phyloP scores from a whole-genome alignment of 2,797 vertebrate genomes.

The Alfaro cultratus region DNA sequence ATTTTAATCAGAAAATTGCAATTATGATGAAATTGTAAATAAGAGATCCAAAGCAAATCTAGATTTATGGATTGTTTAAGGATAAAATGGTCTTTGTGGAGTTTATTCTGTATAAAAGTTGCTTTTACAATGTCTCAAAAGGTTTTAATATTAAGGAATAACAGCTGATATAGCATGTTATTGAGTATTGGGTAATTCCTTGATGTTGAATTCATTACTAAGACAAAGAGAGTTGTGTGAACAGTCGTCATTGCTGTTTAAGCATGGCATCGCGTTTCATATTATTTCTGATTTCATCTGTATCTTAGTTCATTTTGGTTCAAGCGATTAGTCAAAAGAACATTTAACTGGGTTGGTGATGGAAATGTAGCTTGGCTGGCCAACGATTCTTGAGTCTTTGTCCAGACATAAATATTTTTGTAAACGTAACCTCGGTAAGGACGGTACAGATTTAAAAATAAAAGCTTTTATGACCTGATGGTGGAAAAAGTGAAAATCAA shows the following conservation, averaged over 20 bases:
- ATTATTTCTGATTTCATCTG: neutral
- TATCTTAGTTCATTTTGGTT: neutral
- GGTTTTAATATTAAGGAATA: neutral
- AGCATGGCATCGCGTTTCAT: neutral
- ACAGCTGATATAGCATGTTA: neutral
- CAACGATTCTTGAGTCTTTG: neutral
- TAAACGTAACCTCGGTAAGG: neutral
- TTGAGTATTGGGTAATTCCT: neutral
- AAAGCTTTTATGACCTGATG: neutral
- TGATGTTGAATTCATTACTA: neutral
- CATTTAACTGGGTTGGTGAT: neutral
- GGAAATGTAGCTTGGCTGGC: neutral
- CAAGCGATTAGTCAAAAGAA: neutral
- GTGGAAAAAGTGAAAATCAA: neutral
- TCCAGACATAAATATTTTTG: neutral
- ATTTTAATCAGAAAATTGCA: too few relatives aligned
- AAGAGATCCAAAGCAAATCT: neutral
- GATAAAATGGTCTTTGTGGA: neutral
- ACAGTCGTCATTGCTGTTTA: neutral
- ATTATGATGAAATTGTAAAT: neutral
- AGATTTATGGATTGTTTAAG: neutral
- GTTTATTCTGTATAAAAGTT: neutral
- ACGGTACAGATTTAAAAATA: neutral
- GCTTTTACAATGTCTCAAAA: neutral
- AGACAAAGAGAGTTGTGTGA: neutral